These are phyloP conservation scores for Hylaeus volcanicus DNA, from an alignment of 1,140 invertebrate genomes.

Conservation along the genomic window DNA sequence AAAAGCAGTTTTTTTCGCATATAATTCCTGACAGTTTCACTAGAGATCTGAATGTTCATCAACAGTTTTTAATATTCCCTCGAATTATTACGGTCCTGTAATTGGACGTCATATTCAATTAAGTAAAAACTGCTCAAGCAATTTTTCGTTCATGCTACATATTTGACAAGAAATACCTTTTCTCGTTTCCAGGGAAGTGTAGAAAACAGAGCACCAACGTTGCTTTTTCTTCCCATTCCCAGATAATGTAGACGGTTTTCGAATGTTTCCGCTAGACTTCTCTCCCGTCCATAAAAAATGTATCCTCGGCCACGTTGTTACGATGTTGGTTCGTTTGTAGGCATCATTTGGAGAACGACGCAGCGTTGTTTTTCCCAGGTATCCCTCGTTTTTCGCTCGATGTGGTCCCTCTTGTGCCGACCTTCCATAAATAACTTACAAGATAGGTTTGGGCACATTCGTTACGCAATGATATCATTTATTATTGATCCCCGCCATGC, in stretches of 20 bases:
- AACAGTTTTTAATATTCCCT: too few species aligned
- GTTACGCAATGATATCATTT: not conserved
- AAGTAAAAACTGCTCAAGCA: too few species aligned
- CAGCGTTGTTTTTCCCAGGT: not conserved
- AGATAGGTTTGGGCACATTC: not conserved
- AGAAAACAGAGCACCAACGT: slow-evolving; percentile 41
- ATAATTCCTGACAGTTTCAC: too few species aligned
- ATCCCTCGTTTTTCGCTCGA: not conserved
- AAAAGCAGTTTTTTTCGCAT: too few species aligned
- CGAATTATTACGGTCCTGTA: too few species aligned
- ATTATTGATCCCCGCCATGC: not conserved
- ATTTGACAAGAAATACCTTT: slow-evolving; percentile 41
- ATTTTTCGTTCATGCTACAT: too few species aligned
- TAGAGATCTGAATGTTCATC: too few species aligned
- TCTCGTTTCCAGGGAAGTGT: slow-evolving; percentile 50
- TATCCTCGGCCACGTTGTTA: slow-evolving; percentile 31
- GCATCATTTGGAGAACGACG: slow-evolving; percentile 1
- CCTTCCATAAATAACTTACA: not conserved
- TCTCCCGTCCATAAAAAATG: slow-evolving; percentile 46
- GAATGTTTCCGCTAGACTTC: slow-evolving; percentile 37
- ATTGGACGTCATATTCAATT: too few species aligned
- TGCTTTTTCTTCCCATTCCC: slow-evolving; percentile 17
- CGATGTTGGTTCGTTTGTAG: slow-evolving; percentile 50
- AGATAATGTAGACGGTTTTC: slow-evolving; percentile 33
- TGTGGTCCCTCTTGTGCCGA: not conserved